Evolutionary conservation across 2,888 invertebrate species (phyloP), one percentile per base, ranked within the genome.

Genomic region (Drosophila leonis): DNA sequence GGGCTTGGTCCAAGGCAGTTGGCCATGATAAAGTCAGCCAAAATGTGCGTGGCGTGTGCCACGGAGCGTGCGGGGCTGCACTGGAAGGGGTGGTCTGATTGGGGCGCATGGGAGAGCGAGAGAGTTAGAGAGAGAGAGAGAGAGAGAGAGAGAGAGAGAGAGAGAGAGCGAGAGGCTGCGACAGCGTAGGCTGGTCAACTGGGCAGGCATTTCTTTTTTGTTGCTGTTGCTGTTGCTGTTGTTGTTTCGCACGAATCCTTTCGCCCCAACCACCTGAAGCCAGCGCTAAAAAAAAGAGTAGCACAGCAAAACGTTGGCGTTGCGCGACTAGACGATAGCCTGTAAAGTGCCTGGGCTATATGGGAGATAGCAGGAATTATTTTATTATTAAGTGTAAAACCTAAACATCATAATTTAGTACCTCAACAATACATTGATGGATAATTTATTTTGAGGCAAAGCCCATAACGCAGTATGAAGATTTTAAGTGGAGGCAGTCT

Each of bases 201-300:
- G 87, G 70, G 56, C 86, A 70, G 78, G 56, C 71, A 8, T 35
- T 49, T 41, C 74, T 89, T 78, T 72, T 88, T 3, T 12, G n/a
- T n/a, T n/a, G n/a, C n/a, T n/a, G n/a, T n/a, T n/a, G n/a, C n/a
- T 49, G 18, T 31, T 31, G 88, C 81, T 89, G 89, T 27, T 52
- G 35, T 27, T 42, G 88, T 83, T 84, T 84, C 84, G 84, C 84
- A 84, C 90, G 84, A 84, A 84, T 84, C 84, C 84, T 84, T 84
- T 84, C 88, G 84, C 57, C 64, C 57, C 68, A 20, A 33, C 69
- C 69, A 69, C 75, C 79, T 73, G 69, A 51, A 62, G 73, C 29
- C 67, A 61, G 56, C 55, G 27, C 20, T 9, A 15, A 52, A 44
- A 59, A 24, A 63, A 54, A 48, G 48, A 48, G 48, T 48, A 4